These are phyloP conservation scores for Pangasius djambal DNA, from an alignment of 2,797 vertebrate species.

Conservation along the genomic window DNA sequence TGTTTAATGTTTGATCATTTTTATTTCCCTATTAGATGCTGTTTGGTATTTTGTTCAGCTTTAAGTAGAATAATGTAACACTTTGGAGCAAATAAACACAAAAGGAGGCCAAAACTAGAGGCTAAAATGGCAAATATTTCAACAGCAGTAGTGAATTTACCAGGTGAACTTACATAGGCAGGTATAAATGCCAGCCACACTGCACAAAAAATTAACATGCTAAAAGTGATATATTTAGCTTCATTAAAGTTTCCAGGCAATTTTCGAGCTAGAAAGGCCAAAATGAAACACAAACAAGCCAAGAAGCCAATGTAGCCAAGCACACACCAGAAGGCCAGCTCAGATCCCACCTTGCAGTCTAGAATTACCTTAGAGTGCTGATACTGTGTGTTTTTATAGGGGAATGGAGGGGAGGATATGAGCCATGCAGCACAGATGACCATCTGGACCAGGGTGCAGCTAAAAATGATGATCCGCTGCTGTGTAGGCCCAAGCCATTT, in stretches of 20 bases:
- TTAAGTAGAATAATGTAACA: constrained; percentile 75
- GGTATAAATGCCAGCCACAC: constrained; percentile 81
- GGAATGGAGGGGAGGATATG: constrained; percentile 66
- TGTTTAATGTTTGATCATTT: no score
- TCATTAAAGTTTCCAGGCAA: constrained; percentile 77
- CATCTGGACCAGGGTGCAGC: constrained; percentile 71
- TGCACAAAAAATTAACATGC: constrained; percentile 77
- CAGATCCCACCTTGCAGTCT: constrained; percentile 77
- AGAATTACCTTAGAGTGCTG: constrained; percentile 73
- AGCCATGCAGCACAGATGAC: constrained; percentile 73
- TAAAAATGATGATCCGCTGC: constrained; percentile 73
- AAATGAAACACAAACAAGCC: constrained; percentile 71
- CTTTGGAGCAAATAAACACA: constrained; percentile 75
- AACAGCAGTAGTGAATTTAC: constrained; percentile 75
- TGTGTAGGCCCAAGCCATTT: constrained; percentile 75
- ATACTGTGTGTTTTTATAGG: constrained; percentile 68
- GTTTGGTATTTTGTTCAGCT: constrained; percentile 74
- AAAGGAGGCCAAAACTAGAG: constrained; percentile 74
- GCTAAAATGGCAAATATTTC: constrained; percentile 78
- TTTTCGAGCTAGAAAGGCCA: constrained; percentile 75
- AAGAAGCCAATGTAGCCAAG: constrained; percentile 75
- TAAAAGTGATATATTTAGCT: constrained; percentile 79
- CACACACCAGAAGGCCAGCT: constrained; percentile 75
- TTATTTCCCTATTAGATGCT: constrained; percentile 70
- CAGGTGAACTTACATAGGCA: constrained; percentile 76